Evolutionary conservation across 2,797 vertebrate genomes (phyloP).

Genomic region (Ispidina lecontei): DNA sequence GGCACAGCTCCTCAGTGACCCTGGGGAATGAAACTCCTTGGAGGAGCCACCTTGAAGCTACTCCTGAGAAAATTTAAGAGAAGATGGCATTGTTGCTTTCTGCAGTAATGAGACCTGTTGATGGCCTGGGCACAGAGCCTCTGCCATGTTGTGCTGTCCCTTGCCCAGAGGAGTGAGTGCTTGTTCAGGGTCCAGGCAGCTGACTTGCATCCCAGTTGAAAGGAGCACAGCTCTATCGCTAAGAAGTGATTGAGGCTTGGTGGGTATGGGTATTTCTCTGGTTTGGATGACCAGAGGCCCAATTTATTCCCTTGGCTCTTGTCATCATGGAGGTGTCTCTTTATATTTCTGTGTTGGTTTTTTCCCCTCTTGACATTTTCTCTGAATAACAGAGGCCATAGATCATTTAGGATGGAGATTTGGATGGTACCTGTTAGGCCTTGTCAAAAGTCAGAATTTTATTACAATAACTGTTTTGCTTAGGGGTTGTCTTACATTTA

Average conservation of each 20-base stretch:
- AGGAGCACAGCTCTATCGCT: neutral
- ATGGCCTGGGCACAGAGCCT: neutral
- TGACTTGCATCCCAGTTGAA: neutral
- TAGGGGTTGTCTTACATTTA: neutral
- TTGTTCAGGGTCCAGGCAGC: neutral
- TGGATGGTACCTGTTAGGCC: neutral
- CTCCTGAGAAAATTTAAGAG: neutral
- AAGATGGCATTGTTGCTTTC: neutral
- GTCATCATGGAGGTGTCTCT: neutral
- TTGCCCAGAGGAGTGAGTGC: fast-evolving
- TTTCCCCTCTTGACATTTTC: neutral
- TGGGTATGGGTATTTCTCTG: neutral
- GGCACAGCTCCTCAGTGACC: neutral
- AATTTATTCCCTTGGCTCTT: neutral
- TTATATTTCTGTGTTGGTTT: neutral
- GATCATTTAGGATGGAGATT: neutral
- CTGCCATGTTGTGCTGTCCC: neutral
- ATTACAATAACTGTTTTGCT: neutral
- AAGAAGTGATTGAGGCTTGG: neutral
- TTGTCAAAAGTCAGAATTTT: neutral
- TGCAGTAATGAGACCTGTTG: neutral
- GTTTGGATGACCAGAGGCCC: neutral
- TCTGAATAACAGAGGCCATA: fast-evolving
- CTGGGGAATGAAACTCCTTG: neutral
- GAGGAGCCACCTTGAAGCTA: neutral